Conservation (phyloP, 1,140 invertebrate genomes). For the Cheumatopsyche charites region DNA sequence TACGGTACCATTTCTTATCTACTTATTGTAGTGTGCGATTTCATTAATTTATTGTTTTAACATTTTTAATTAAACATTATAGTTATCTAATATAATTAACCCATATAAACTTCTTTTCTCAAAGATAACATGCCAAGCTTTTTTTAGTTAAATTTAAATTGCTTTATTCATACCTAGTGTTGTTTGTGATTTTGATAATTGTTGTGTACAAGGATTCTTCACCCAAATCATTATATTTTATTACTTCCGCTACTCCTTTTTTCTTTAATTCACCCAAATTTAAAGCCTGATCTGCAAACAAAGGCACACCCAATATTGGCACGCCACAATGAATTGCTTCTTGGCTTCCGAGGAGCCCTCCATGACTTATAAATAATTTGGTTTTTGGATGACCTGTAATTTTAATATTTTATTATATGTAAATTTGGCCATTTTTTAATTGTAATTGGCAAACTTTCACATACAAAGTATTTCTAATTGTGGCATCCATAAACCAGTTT, state of each 20-base stretch:
- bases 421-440: not conserved
- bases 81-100: no score
- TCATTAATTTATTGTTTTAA: no score
- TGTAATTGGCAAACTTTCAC: conserved; percentile 41
- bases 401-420: not conserved
- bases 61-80: no score
- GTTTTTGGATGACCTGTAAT: conserved; percentile 60
- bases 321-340: conserved; percentile 63
- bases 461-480: conserved; percentile 70
- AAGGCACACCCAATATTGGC: conserved; percentile 64
- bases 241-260: conserved; percentile 54
- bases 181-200: conserved; percentile 55
- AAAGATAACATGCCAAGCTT: no score
- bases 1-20: no score
- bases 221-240: conserved; percentile 53
- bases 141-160: no score
- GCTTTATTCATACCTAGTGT: conserved; percentile 52
- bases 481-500: conserved; percentile 69
- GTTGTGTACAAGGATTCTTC: conserved; percentile 52
- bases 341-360: conserved; percentile 65
- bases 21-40: no score
- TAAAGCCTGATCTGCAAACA: conserved; percentile 68
- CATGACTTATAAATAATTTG: conserved; percentile 66
- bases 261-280: conserved; percentile 57
- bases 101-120: no score